A percentile compares a stretch with the other conserved stretches of the same genome.
Conservation (phyloP, 1,140 invertebrate species). For the Trachymyrmex septentrionalis region DNA sequence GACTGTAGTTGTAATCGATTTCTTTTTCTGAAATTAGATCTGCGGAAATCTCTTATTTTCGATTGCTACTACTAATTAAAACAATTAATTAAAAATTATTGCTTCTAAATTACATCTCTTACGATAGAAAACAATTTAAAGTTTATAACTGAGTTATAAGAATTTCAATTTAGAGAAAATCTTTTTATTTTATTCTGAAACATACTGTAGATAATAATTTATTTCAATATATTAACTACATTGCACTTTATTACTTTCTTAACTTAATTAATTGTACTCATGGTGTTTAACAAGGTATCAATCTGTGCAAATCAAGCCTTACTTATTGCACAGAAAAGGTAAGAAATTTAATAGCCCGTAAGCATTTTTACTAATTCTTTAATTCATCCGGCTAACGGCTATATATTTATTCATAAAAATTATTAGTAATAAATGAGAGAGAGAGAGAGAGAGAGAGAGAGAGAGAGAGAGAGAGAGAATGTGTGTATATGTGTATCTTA, state of each 20-base stretch:
- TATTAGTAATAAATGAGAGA: neutral
- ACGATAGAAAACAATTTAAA: neutral
- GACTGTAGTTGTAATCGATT: neutral
- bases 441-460: neutral
- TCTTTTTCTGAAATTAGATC: neutral
- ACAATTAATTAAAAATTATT: neutral
- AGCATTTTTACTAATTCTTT: neutral
- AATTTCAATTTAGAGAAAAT: neutral
- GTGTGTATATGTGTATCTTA: neutral
- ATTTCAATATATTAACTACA: neutral
- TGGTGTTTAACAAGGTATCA: neutral
- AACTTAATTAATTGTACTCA: neutral
- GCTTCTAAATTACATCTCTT: neutral
- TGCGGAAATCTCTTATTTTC: neutral
- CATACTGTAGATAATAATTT: neutral
- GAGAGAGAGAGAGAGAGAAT: neutral
- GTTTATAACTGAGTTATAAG: neutral
- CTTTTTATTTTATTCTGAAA: neutral
- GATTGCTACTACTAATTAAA: neutral
- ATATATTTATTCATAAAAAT: neutral
- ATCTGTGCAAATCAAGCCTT: neutral
- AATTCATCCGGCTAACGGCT: neutral
- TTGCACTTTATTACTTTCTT: neutral
- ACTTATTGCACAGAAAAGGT: constrained; percentile 40
- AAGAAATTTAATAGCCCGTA: constrained; percentile 11